Evolutionary conservation across 2,113 vertebrate species (phyloP).

Genomic region (Pseudois nayaur): DNA sequence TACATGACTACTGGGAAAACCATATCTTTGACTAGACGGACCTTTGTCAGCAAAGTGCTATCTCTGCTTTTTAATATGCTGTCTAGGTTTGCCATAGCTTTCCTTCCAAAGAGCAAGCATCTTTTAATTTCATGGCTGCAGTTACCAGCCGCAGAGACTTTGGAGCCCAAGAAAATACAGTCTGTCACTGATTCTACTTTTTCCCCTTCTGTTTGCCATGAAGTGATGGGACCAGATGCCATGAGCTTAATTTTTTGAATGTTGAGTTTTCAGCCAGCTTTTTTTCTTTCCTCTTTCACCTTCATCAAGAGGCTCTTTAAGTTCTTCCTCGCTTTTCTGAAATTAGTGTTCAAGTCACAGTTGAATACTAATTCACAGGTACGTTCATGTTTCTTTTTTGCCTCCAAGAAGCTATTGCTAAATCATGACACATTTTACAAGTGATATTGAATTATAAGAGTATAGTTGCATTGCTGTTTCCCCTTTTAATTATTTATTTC

Average conservation of each 20-base stretch:
- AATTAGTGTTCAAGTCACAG: not conserved
- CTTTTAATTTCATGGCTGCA: not conserved
- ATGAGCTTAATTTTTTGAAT: not conserved
- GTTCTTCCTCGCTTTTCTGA: not conserved
- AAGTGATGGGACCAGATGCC: not conserved
- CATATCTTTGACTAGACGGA: not conserved
- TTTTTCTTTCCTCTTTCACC: not conserved
- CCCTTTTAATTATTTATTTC: not conserved
- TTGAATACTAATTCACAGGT: no score
- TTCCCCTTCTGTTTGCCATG: not conserved
- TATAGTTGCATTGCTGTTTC: not conserved
- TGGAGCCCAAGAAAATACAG: not conserved
- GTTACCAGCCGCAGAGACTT: not conserved
- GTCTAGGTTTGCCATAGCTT: not conserved
- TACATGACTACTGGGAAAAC: not conserved
- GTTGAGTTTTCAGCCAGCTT: not conserved
- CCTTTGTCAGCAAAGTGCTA: not conserved
- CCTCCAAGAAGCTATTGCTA: not conserved
- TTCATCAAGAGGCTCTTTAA: not conserved
- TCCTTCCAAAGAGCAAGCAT: not conserved
- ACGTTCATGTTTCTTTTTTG: not conserved
- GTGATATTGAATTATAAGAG: not conserved
- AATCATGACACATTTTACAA: not conserved
- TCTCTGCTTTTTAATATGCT: not conserved
- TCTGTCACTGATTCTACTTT: not conserved